Conservation (phyloP, 2,888 invertebrate genomes). For the Metacarcinus magister region DNA sequence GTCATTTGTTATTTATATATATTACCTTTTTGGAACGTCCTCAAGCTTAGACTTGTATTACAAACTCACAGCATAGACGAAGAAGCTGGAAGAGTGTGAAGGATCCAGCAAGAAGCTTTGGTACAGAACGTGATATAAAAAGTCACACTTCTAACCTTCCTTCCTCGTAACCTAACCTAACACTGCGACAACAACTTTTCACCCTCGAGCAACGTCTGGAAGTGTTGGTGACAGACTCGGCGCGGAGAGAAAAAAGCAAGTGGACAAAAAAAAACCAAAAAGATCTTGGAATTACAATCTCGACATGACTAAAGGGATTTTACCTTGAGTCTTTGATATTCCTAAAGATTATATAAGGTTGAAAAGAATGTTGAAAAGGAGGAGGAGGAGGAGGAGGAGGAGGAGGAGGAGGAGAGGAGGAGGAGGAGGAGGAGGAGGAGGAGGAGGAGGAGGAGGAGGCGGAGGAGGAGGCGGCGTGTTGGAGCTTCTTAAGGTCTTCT, state of each 20-base stretch:
- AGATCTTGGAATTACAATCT: neutral
- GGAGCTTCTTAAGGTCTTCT: neutral
- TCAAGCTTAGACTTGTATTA: too few relatives aligned
- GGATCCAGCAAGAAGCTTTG: neutral
- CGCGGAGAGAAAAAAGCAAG: neutral
- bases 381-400: neutral
- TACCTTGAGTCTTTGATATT: neutral
- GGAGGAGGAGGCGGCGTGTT: neutral
- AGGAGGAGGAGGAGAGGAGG: neutral
- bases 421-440: neutral
- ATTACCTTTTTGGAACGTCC: too few relatives aligned
- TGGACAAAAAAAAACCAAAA: neutral
- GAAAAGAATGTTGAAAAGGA: neutral
- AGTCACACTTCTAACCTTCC: neutral
- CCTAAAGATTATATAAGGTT: neutral
- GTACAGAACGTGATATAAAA: neutral
- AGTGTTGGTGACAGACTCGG: neutral
- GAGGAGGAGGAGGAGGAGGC: neutral
- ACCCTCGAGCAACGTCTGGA: neutral
- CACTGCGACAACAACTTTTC: neutral
- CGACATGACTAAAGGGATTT: neutral
- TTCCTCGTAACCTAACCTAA: neutral
- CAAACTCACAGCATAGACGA: too few relatives aligned
- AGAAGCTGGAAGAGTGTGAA: too few relatives aligned
- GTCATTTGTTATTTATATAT: too few relatives aligned